Conservation (phyloP, 2,113 vertebrate genomes). For the Sclerurus mexicanus region DNA sequence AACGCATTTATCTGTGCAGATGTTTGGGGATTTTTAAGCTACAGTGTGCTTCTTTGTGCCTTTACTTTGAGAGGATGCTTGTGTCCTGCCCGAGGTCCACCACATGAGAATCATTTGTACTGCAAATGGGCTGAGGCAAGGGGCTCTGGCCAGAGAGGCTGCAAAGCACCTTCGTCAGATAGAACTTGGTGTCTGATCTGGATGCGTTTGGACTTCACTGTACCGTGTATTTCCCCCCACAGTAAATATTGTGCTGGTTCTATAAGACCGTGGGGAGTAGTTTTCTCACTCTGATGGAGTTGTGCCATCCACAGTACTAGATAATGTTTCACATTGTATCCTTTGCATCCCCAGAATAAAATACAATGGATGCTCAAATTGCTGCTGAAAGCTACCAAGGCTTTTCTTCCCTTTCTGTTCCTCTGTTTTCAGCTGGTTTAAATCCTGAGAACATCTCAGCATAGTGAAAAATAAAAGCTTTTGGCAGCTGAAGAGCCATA, state of each 20-base stretch:
- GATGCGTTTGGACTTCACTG: neutral
- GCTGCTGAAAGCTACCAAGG: neutral
- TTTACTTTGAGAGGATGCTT: neutral
- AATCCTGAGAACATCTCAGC: neutral
- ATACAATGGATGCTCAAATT: neutral
- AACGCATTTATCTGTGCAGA: neutral
- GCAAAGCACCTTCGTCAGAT: neutral
- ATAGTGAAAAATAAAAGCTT: neutral
- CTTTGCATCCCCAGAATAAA: neutral
- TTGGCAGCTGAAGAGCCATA: neutral
- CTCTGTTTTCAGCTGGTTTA: slow-evolving; percentile 2
- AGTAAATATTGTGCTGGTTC: neutral
- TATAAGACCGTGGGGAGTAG: neutral
- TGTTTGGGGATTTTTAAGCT: neutral
- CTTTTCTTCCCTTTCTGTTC: neutral
- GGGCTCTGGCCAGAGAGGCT: neutral
- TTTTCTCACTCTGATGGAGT: neutral
- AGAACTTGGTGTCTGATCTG: neutral
- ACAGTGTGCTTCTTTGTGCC: neutral
- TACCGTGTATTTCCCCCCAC: neutral
- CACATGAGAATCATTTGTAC: neutral
- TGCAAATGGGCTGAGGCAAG: neutral
- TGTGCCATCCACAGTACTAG: neutral
- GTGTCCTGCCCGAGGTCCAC: neutral
- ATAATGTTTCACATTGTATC: neutral